phyloP scores from a whole-genome alignment of 2,888 invertebrate species.

The Digitonthophagus gazella region DNA sequence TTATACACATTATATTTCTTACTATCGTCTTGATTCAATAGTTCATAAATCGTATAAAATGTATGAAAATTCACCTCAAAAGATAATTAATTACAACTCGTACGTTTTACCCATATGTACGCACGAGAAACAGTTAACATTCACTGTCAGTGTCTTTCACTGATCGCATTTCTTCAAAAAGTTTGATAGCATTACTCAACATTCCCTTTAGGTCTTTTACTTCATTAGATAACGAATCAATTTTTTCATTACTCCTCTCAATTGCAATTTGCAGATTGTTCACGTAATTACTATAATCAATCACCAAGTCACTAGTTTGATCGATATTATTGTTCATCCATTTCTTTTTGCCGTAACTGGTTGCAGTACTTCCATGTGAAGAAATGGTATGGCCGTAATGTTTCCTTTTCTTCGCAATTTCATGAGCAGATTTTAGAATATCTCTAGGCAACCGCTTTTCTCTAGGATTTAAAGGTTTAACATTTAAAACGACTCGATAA shows the following conservation, averaged over 20 bases:
- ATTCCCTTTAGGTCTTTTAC: conserved; percentile 64
- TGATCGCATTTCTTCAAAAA: conserved; percentile 1
- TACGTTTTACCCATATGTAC: background rate
- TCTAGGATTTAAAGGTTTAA: conserved; percentile 79
- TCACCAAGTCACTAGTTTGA: conserved; percentile 44
- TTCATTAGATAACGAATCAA: conserved; percentile 66
- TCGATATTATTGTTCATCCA: conserved; percentile 62
- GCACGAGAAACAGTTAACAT: background rate
- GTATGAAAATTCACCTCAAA: no score
- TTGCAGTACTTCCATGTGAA: conserved; percentile 62
- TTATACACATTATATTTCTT: no score
- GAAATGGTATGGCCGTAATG: conserved; percentile 68
- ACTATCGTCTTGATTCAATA: no score
- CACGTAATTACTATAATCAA: conserved; percentile 51
- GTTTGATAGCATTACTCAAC: conserved; percentile 50
- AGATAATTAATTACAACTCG: no score
- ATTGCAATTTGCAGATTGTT: conserved; percentile 63
- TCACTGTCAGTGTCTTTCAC: background rate
- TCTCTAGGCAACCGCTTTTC: conserved; percentile 78
- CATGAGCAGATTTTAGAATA: conserved; percentile 76
- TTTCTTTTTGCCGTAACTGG: conserved; percentile 63
- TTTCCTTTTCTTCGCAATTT: conserved; percentile 75
- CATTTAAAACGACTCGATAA: conserved; percentile 76
- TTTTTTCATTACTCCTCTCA: conserved; percentile 67
- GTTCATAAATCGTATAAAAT: no score